phyloP scores from a whole-genome alignment of 1,140 invertebrate species.

The Penaeus indicus region DNA sequence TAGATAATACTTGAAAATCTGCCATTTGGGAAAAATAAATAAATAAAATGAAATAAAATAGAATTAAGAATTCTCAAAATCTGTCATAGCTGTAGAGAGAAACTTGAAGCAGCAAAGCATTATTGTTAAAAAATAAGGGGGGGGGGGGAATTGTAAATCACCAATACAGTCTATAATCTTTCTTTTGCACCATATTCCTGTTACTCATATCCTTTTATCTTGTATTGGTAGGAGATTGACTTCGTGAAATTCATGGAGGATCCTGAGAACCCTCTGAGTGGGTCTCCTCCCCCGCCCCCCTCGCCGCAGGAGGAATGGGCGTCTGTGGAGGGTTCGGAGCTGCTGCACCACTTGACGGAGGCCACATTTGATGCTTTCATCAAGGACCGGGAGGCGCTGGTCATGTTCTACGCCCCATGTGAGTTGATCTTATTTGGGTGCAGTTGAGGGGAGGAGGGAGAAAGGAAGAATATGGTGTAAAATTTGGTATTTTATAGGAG shows the following conservation, averaged over 20 bases:
- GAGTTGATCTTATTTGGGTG: conserved; percentile 66
- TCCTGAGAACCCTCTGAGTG: conserved; percentile 72
- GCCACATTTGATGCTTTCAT: conserved; percentile 73
- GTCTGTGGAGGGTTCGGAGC: conserved; percentile 70
- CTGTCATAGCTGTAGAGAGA: too few species aligned
- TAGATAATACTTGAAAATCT: too few species aligned
- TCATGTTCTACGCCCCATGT: conserved; percentile 79
- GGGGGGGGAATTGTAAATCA: too few species aligned
- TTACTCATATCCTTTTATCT: conserved; percentile 11
- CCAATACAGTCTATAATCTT: too few species aligned
- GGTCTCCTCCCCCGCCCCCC: conserved; percentile 68
- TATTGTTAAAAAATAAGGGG: too few species aligned
- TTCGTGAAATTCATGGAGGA: conserved; percentile 79
- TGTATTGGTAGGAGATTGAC: conserved; percentile 74
- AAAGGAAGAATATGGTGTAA: not conserved
- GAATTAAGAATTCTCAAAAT: too few species aligned
- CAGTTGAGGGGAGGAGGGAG: not conserved
- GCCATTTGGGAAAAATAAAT: too few species aligned
- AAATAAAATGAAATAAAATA: too few species aligned
- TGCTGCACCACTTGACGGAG: conserved; percentile 73
- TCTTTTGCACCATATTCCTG: too few species aligned
- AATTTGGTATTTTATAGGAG: not conserved
- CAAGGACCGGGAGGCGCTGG: conserved; percentile 72
- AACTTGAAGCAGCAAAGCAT: too few species aligned
- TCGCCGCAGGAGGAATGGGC: conserved; percentile 72